Evolutionary conservation across 2,113 vertebrate species (phyloP).

Genomic region (Sapayoa aenigma): DNA sequence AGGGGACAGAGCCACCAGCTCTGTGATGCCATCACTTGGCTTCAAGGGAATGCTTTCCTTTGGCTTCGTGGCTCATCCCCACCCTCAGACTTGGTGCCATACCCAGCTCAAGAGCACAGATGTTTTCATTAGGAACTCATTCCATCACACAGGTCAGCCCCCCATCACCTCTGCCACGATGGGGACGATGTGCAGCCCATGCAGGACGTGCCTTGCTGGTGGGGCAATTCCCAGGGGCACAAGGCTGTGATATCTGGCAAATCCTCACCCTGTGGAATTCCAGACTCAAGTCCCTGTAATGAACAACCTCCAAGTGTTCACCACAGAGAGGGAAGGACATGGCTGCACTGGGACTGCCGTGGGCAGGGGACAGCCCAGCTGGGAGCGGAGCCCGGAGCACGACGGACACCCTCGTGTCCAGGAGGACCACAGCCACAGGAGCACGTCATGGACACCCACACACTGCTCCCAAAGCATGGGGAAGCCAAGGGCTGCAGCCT

Average conservation of each 20-base stretch:
- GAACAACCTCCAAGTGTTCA: neutral
- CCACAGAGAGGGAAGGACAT: fast-evolving
- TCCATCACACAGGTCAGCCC: neutral
- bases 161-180: neutral
- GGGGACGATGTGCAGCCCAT: neutral
- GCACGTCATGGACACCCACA: neutral
- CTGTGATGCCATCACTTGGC: fast-evolving
- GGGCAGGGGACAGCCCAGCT: neutral
- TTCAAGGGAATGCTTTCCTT: neutral
- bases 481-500: neutral
- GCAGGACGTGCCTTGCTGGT: neutral
- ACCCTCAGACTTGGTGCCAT: neutral
- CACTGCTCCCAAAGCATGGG: neutral
- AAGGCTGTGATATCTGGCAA: neutral
- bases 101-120: neutral
- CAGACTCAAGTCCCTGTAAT: neutral
- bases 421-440: neutral
- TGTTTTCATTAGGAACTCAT: neutral
- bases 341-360: fast-evolving
- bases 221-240: neutral
- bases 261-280: neutral
- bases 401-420: fast-evolving
- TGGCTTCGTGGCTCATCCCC: neutral
- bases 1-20: neutral
- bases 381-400: neutral